Conservation (phyloP, 1,140 invertebrate genomes). For the Drosophila simulans region DNA sequence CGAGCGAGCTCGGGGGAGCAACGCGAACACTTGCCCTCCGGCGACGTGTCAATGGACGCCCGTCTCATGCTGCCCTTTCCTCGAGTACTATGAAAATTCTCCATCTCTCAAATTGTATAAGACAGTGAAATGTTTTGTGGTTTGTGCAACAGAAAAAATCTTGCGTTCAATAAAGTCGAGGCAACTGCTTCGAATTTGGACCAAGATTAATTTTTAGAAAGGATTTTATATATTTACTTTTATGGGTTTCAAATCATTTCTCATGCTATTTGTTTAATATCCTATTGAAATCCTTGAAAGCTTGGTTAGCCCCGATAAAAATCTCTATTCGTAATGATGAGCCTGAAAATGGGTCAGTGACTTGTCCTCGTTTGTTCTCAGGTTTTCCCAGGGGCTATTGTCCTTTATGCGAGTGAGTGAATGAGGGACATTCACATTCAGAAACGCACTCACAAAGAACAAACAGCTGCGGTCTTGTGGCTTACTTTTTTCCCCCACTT, state of each 20-base stretch:
- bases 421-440: constrained; percentile 42
- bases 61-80: constrained; percentile 19
- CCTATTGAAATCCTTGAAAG: background rate
- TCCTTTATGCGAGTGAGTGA: constrained; percentile 27
- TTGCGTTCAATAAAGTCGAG: constrained; percentile 26
- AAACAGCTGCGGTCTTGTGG: constrained; percentile 52
- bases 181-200: constrained; percentile 11
- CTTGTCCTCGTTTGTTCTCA: constrained; percentile 25
- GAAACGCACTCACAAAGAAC: constrained; percentile 55
- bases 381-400: constrained; percentile 31
- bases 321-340: background rate
- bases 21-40: constrained; percentile 46
- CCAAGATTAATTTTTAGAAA: background rate
- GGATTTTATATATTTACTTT: background rate
- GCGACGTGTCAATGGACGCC: constrained; percentile 53
- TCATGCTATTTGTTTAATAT: too few species aligned
- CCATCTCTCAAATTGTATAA: constrained; percentile 20
- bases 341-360: constrained; percentile 42
- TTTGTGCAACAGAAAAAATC: constrained; percentile 8
- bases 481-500: constrained; percentile 62
- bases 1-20: constrained; percentile 40
- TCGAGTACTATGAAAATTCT: constrained; percentile 17
- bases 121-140: constrained; percentile 13
- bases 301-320: background rate
- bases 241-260: too few species aligned